Percentiles rank a stretch among this genome's conserved stretches.
Conservation (phyloP, 2,888 invertebrate genomes). For the Chalcis sispes region DNA sequence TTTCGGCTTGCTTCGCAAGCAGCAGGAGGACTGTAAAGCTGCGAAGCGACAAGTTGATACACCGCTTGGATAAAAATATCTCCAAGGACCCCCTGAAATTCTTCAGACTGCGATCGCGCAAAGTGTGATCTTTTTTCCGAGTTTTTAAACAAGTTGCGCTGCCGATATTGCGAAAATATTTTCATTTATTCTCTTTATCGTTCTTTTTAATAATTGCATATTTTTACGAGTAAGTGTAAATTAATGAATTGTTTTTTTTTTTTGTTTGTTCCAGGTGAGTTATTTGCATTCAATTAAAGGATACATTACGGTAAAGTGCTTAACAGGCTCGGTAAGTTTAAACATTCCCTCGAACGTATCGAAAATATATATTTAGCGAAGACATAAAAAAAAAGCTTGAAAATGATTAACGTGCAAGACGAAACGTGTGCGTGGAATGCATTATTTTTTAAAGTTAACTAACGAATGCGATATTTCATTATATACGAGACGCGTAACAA, state of each 20-base stretch:
- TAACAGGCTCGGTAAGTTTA: background rate
- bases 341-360: too few species aligned
- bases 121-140: too few species aligned
- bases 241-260: slow-evolving; percentile 10
- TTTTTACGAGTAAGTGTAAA: background rate
- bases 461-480: too few species aligned
- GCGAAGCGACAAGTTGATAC: slow-evolving; percentile 31
- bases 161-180: too few species aligned
- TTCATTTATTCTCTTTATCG: background rate
- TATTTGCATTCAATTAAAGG: too few species aligned
- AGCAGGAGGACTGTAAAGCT: slow-evolving; percentile 40
- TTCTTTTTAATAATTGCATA: background rate
- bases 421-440: too few species aligned
- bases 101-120: background rate
- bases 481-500: too few species aligned
- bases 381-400: too few species aligned
- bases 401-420: background rate
- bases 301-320: background rate
- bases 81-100: slow-evolving; percentile 10
- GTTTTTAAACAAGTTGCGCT: too few species aligned
- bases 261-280: slow-evolving; percentile 37
- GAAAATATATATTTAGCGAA: too few species aligned
- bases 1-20: background rate
- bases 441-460: too few species aligned
- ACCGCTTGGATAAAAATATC: slow-evolving; percentile 35